phyloP scores from a whole-genome alignment of 2,113 vertebrate species.

The Desmodus rotundus region DNA sequence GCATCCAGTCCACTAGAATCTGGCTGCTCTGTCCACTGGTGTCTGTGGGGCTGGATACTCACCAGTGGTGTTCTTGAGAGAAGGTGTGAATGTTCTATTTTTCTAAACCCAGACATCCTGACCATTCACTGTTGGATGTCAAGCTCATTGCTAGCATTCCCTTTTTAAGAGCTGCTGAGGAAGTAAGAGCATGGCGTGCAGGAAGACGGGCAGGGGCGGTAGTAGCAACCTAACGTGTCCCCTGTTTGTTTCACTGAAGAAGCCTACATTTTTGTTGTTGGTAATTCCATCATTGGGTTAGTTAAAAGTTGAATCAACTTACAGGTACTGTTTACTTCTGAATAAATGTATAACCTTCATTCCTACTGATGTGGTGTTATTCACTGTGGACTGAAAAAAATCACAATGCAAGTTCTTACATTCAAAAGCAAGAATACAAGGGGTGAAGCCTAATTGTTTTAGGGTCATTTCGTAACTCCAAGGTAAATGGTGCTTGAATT shows the following conservation, averaged over 20 bases:
- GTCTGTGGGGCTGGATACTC: background rate
- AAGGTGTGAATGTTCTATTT: background rate
- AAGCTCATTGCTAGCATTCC: background rate
- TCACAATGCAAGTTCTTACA: background rate
- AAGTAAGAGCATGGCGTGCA: background rate
- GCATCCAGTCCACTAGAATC: background rate
- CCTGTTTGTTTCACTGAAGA: background rate
- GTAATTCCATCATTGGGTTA: background rate
- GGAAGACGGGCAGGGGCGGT: rapidly evolving
- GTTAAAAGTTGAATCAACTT: background rate
- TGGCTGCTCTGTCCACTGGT: background rate
- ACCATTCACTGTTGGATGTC: background rate
- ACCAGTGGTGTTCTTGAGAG: background rate
- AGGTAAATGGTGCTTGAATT: background rate
- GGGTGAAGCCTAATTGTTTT: background rate
- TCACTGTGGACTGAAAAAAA: background rate
- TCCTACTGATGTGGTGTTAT: rapidly evolving
- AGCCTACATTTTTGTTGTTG: background rate
- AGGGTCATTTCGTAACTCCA: background rate
- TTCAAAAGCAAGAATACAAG: background rate
- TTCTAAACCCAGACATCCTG: background rate
- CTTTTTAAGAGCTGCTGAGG: background rate
- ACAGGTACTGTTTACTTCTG: background rate
- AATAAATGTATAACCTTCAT: background rate
- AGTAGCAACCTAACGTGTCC: rapidly evolving